Evolutionary conservation across 2,113 vertebrate genomes (phyloP).

Genomic region (Plotosus lineatus): DNA sequence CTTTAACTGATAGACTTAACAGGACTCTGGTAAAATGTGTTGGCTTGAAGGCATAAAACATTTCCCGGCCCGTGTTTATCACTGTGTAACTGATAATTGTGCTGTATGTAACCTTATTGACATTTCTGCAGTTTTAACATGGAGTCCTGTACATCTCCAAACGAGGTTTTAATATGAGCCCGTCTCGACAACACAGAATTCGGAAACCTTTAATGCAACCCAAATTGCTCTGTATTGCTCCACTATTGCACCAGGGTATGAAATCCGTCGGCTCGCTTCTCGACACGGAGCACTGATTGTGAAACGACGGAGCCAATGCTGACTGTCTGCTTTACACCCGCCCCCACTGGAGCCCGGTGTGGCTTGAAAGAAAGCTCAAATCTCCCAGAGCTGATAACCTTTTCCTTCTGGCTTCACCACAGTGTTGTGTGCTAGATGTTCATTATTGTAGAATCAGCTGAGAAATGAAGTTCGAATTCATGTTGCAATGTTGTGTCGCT

Average conservation of each 20-base stretch:
- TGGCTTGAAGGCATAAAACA: background rate
- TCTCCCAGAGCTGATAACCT: conserved; percentile 25
- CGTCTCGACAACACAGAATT: no score
- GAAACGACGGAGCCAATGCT: conserved; percentile 44
- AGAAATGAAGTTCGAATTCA: background rate
- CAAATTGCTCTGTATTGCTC: background rate
- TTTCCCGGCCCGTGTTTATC: no score
- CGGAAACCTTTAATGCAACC: background rate
- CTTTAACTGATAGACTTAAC: background rate
- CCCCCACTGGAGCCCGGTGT: conserved; percentile 41
- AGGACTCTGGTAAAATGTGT: background rate
- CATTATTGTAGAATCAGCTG: background rate
- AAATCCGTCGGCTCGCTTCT: background rate
- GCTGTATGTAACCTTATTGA: background rate
- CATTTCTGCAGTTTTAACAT: background rate
- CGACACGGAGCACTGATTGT: conserved; percentile 36
- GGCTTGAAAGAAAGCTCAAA: conserved; percentile 25
- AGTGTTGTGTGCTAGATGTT: conserved; percentile 21
- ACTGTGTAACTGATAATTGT: background rate
- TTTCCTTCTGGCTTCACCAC: conserved; percentile 35
- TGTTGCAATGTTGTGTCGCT: background rate
- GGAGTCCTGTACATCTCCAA: background rate
- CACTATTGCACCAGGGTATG: conserved; percentile 4
- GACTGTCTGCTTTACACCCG: conserved; percentile 42
- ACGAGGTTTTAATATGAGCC: background rate